Evolutionary conservation across 2,113 vertebrate species (phyloP), one percentile per base, ranked within the genome.

Genomic region (Siniperca knerii): DNA sequence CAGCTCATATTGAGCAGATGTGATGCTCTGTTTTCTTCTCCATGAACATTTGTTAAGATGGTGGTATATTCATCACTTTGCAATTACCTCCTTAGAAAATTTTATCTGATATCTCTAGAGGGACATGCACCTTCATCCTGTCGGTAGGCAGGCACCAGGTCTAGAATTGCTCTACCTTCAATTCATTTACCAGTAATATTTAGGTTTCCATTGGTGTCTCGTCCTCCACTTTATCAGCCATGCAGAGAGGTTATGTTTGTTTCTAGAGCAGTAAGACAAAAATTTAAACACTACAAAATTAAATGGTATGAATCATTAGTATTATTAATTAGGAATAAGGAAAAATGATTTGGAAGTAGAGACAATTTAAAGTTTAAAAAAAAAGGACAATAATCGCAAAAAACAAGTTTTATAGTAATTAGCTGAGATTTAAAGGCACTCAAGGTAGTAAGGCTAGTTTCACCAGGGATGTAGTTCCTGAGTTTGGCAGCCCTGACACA

Each of bases 11-110:
- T 72, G 35, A 72, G 48, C 25, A 52, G 50, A 72, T 2, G 50
- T n/a, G 35, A 44, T 29, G 20, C 44, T 62, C 25, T 35, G 12
- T 55, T 48, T 10, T 48, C 23, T 48, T 18, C 42, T 29, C 6
- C 4, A 23, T 68, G 20, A 65, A 9, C 8, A 0, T 46, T 64
- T 70, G 18, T 79, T 65, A 57, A 29, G 2, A 55, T 8, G 37
- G 7, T 33, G 25, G 57, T 35, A 20, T 68, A 55, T 25, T 67
- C 44, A 72, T 48, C 74, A 25, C n/a, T 55, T 75, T 71, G 58
- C 46, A 70, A 2, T 65, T 40, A 23, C 13, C 46, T 61, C 20
- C 62, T 44, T 20, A 20, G 37, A 61, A 21, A 21, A 29, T 61
- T 21, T 29, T 1, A 23, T 75, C 20, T 15, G 25, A 62, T 64